Evolutionary conservation across 1,140 invertebrate species (phyloP), one percentile per base, ranked within the genome.

Genomic region (Cephus cinctus): DNA sequence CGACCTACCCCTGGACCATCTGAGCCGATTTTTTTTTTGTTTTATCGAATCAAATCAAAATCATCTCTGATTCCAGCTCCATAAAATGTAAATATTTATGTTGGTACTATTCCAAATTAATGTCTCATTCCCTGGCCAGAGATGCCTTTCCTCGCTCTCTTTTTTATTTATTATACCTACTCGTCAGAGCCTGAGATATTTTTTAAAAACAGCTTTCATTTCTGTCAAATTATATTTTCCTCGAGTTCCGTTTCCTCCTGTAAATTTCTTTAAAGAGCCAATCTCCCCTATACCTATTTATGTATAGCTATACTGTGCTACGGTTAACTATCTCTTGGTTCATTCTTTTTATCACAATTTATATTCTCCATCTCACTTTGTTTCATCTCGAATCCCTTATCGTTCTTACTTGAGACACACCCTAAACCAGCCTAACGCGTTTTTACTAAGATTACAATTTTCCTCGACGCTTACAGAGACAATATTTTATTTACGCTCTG

Each of bases 211-310:
- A 11, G 21, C 3, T 32, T n/a, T 30, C 22, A 16, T 30, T 18
- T 19, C 25, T 30, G 27, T 15, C 16, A 39, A 31, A 35, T 23
- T 36, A 18, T 38, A 40, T 25, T 21, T 32, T 18, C 20, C 20
- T 41, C 16, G 12, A 16, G 12, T 20, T 41, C n/a, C 43, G 20
- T 45, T 45, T 19, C 32, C 19, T 45, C 19, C 52, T 41, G 43
- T 45, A 54, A 63, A 63, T 63, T 58, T 57, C 54, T 50, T 64
- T 56, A 52, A 52, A 54, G 56, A 63, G 54, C 60, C 60, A 64
- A 64, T 64, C 60, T 64, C 41, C 47, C 9, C 36, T 35, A 34
- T 56, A 44, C 47, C 59, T 57, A 54, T n/a, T 30, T 30, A 30
- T 8, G 27, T 30, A 30, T 30, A 8, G 27, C 27, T 30, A 8